Evolutionary conservation across 2,113 vertebrate species (phyloP), one percentile per base, ranked within the genome.

Genomic region (Maccullochella peelii): DNA sequence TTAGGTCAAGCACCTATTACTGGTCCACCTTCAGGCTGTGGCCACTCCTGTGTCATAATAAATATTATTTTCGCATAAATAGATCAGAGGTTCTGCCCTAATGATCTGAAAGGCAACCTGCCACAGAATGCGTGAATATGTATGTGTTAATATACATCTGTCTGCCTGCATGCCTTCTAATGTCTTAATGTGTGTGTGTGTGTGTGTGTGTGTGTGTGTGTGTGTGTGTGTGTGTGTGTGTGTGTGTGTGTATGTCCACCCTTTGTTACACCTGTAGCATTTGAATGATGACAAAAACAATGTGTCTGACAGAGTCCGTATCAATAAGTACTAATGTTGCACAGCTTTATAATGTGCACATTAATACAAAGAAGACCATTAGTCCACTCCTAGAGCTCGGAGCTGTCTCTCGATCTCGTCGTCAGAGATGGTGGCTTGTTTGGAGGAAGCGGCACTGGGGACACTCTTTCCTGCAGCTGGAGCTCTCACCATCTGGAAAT

Each of bases 331-430:
- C 81, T 79, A 84, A 88, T 84, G 84, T 76, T 59, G 54, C 79
- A 77, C 77, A 7, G 36, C 55, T 78, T 66, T 58, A 8, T 1
- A 49, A 80, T 27, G 80, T 49, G 63, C 77, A 76, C 79, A 86
- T 67, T 59, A 83, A 85, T 4, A 74, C 25, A 0, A 55, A 12
- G 67, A 12, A 5, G 73, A 68, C 59, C 4, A 57, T 94, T 97
- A 99, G 95, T 99, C 97, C 83, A 99, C 97, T 84, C 97, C 98
- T 90, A 99, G 90, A 42, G 98, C 98, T 93, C 97, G 96, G 73
- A 99, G 97, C 89, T 99, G 98, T 78, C 97, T 95, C 93, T 99
- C 98, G 49, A 99, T 99, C 93, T 99, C 98, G 67, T 99, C 98
- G 75, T 99, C 98, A 0, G 98, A 98, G 86, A 99, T 97, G 27